Conservation (phyloP, 2,113 vertebrate genomes). For the Jacana jacana region DNA sequence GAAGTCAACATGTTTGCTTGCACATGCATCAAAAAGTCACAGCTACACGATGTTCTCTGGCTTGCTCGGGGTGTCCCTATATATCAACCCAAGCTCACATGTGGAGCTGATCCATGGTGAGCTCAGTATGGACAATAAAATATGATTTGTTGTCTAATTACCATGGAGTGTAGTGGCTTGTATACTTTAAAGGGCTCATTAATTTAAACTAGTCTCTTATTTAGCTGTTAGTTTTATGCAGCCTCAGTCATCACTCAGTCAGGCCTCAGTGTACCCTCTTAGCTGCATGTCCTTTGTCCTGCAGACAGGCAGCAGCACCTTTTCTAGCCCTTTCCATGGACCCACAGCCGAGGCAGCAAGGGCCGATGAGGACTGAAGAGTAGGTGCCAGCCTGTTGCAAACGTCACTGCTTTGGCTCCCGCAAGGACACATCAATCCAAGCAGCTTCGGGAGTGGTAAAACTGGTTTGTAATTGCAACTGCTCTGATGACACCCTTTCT, state of each 20-base stretch:
- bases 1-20: background rate
- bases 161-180: background rate
- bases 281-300: fast-evolving
- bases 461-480: background rate
- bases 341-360: background rate
- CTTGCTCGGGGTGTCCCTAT: background rate
- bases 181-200: conserved; percentile 5
- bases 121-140: background rate
- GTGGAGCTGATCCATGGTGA: background rate
- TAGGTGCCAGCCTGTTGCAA: background rate
- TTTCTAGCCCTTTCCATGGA: background rate
- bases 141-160: background rate
- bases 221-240: background rate
- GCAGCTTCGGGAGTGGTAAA: background rate
- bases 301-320: background rate
- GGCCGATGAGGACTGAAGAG: background rate
- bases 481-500: background rate
- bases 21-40: background rate
- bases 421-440: background rate
- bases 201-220: background rate
- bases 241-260: background rate
- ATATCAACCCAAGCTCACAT: background rate
- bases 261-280: background rate
- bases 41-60: background rate
- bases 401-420: background rate